A percentile compares a stretch with the other conserved stretches of the same genome.
phyloP scores from a whole-genome alignment of 2,113 vertebrate genomes.

The Hymenochirus boettgeri region DNA sequence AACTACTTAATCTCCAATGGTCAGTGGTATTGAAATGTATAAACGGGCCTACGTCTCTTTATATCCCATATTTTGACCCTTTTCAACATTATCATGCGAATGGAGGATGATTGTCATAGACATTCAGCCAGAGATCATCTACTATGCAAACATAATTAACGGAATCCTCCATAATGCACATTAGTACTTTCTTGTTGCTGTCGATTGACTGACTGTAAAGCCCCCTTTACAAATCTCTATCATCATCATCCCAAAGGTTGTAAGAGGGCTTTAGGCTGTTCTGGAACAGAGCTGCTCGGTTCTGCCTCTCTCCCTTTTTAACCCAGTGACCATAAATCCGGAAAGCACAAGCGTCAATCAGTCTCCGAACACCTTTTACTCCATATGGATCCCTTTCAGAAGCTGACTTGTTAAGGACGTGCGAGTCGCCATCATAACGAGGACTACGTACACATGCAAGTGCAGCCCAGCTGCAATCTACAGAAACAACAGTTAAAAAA shows the following conservation, averaged over 20 bases:
- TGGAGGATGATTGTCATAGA: no score
- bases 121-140: no score
- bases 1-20: no score
- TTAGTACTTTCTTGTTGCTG: no score
- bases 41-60: no score
- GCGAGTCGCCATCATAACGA: conserved; percentile 60
- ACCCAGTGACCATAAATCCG: conserved; percentile 89
- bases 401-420: conserved; percentile 70
- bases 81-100: no score
- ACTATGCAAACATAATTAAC: neutral
- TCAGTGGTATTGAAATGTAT: no score
- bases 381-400: conserved; percentile 75
- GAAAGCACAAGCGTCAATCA: conserved; percentile 84
- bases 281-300: conserved; percentile 83
- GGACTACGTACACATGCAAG: conserved; percentile 75
- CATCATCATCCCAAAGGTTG: conserved; percentile 46
- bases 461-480: conserved; percentile 75
- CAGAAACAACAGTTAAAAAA: no score
- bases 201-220: neutral
- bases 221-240: neutral
- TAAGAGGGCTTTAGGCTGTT: conserved; percentile 68
- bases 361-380: conserved; percentile 70
- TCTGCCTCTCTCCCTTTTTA: conserved; percentile 86
- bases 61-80: no score
- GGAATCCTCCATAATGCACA: neutral